Evolutionary conservation across 2,113 vertebrate species (phyloP), one percentile per base, ranked within the genome.

Genomic region (Brachypteracias leptosomus): DNA sequence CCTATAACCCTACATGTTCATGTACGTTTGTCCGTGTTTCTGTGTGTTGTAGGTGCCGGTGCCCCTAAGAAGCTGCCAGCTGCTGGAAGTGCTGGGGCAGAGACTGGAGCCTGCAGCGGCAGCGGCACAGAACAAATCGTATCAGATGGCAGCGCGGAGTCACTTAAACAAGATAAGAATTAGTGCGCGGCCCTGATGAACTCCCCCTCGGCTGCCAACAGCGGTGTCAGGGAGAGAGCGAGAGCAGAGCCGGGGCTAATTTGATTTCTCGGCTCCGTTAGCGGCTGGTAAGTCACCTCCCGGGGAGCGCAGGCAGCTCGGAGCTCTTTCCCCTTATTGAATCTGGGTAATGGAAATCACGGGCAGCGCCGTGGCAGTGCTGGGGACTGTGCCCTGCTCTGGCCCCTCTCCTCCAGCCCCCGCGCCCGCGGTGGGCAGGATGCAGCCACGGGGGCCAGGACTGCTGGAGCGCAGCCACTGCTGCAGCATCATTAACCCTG

Each of bases 151-250:
- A 94, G 95, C 26, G 47, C 8, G 68, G 95, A 98, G 97, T 98
- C 97, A 97, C 97, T 98, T 97, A 98, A 97, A 97, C 72, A 62
- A 97, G 98, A 93, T 95, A 95, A 96, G 96, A 97, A 97, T 98
- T 96, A 97, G 97, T 86, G 83, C 10, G 1, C 67, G 81, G 91
- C 80, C 75, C 91, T 97, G 97, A 98, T 98, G 97, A 96, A 96
- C 93, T 97, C 93, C 89, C 91, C 82, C 88, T 71, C 93, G 96
- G 96, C 97, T 95, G 89, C 95, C 95, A 70, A 54, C 93, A 94
- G 95, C 93, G 3, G 95, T 94, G 96, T 97, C 93, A 95, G 97
- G 96, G 94, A 97, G 94, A 95, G 96, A 97, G 96, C 31, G 92
- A 94, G 92, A 76, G 95, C 92, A 94, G 96, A 97, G 95, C 95